Evolutionary conservation across 2,113 vertebrate species (phyloP).

Genomic region (Strix aluco): DNA sequence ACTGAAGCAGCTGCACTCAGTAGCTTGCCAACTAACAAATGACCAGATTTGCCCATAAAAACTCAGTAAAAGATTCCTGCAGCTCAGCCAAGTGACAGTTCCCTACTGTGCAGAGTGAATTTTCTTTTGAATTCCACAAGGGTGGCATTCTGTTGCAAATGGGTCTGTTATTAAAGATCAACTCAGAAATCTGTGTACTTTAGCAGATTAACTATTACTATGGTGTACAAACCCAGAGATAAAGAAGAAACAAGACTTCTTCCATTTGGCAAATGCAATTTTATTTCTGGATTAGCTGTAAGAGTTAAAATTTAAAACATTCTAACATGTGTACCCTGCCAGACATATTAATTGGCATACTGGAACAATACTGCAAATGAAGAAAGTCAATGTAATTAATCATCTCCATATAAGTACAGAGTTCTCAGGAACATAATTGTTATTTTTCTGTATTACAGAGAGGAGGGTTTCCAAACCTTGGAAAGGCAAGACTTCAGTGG

Average conservation of each 20-base stretch:
- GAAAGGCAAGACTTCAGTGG: not conserved
- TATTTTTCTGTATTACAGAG: not conserved
- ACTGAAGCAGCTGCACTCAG: not conserved
- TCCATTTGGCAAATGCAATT: conserved; percentile 37
- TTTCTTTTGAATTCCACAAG: not conserved
- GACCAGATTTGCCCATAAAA: not conserved
- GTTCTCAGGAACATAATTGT: not conserved
- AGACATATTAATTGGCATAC: not conserved
- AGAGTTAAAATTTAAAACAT: not conserved
- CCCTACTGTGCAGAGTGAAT: not conserved
- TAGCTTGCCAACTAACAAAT: not conserved
- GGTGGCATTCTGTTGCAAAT: not conserved
- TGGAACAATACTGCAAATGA: not conserved
- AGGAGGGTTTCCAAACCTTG: not conserved
- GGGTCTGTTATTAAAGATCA: not conserved
- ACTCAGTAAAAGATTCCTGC: not conserved
- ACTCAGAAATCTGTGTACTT: not conserved
- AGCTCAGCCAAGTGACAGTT: not conserved
- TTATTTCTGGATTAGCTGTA: conserved; percentile 41
- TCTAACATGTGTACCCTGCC: not conserved
- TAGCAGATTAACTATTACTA: not conserved
- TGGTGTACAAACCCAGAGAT: not conserved
- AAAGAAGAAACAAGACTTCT: not conserved
- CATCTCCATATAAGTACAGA: not conserved
- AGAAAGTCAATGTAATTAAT: not conserved